These are phyloP conservation scores for Vidua chalybeata DNA, from an alignment of 2,113 vertebrate species.

Conservation along the genomic window DNA sequence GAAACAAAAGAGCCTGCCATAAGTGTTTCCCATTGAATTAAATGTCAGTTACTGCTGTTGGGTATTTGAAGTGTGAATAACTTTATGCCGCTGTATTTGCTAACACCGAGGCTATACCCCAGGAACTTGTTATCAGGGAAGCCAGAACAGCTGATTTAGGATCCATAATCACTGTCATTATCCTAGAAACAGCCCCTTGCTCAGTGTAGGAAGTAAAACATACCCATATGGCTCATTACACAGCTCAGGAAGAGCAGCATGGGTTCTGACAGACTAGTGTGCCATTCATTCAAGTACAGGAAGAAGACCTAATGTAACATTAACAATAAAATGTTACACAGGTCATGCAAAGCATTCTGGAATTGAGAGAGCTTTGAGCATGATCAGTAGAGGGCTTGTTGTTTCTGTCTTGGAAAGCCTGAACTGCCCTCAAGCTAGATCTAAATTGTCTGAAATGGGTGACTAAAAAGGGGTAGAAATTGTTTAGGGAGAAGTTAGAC, in stretches of 20 bases:
- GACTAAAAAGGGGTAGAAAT: not conserved
- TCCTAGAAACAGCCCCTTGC: not conserved
- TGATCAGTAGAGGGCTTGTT: not conserved
- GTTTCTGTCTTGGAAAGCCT: not conserved
- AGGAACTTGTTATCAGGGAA: not conserved
- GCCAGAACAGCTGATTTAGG: not conserved
- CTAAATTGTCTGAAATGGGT: not conserved
- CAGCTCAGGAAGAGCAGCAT: not conserved
- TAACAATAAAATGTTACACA: not conserved
- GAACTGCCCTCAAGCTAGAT: not conserved
- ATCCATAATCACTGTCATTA: not conserved
- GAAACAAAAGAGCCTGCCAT: not conserved
- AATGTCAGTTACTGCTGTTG: not conserved
- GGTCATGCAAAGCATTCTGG: not conserved
- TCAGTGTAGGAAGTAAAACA: not conserved
- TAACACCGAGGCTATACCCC: not conserved
- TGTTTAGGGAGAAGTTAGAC: not conserved
- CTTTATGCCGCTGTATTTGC: not conserved
- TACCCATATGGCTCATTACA: not conserved
- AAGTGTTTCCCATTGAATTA: not conserved
- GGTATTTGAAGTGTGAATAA: not conserved
- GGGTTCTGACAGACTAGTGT: not conserved
- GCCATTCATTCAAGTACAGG: not conserved
- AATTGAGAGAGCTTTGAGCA: not conserved
- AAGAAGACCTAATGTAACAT: not conserved